Percentiles rank a stretch among this genome's conserved stretches.
Evolutionary conservation across 2,888 invertebrate species (phyloP).

Genomic region (Tortricodes alternella): DNA sequence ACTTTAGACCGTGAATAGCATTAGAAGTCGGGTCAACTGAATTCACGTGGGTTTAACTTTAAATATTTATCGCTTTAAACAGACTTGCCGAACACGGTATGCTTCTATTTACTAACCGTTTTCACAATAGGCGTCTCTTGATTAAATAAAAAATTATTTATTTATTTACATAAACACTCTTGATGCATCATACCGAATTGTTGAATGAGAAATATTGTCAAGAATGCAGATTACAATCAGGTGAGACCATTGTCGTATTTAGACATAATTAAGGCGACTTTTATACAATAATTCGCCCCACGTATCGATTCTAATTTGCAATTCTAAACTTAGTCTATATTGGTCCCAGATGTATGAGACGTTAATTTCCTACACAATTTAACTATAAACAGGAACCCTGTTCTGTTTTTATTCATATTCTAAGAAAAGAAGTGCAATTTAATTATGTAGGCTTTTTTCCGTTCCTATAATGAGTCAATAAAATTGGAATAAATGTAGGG

Average conservation of each 20-base stretch:
- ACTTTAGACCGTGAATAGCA: conserved; percentile 47
- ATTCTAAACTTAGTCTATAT: conserved; percentile 38
- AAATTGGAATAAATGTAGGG: too few species aligned
- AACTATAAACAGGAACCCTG: background rate
- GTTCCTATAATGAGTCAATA: too few species aligned
- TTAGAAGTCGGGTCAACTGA: conserved; percentile 54
- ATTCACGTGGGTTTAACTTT: conserved; percentile 57
- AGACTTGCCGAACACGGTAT: conserved; percentile 34
- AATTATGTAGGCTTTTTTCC: too few species aligned
- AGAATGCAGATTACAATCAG: conserved; percentile 45
- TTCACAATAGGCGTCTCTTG: background rate
- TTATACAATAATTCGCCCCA: conserved; percentile 57
- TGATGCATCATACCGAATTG: too few species aligned
- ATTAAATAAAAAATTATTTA: background rate
- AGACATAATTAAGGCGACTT: conserved; percentile 52
- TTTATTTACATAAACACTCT: background rate
- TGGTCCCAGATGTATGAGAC: background rate
- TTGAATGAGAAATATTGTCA: background rate
- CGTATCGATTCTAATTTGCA: conserved; percentile 51
- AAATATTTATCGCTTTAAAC: conserved; percentile 53
- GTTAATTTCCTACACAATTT: conserved; percentile 2
- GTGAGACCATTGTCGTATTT: conserved; percentile 50
- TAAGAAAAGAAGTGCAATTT: too few species aligned
- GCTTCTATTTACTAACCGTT: conserved; percentile 9
- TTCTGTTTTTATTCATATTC: too few species aligned